Base-by-base conservation (phyloP, 2,888 invertebrate genomes). In the Leucoma salicis region DNA sequence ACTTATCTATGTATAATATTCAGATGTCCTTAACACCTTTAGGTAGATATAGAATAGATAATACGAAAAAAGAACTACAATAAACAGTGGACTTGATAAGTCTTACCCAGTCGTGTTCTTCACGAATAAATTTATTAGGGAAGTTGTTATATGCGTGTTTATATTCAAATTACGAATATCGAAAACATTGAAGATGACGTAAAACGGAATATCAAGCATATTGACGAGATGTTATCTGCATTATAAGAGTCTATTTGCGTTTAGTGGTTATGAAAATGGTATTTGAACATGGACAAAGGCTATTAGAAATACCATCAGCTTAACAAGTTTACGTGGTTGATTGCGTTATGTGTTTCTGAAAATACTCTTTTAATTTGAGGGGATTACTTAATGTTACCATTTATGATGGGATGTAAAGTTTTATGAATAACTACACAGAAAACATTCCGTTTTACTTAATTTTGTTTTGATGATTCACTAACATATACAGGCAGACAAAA, bases 181-280 rank as follows among this genome's bases (percentile, higher is more conserved):
- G 35, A 53, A 50, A 46, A 46, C 25, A 49, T 38, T 33, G 36
- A 34, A 14, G 15, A 35, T 47, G 45, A 57, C 56, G 44, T 47
- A 31, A 39, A 48, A 41, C 44, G 48, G 46, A 51, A 57, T 48
- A 49, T 54, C 39, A 44, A 59, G 59, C 57, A 62, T 60, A 63
- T 62, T 66, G 58, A 55, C 42, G 32, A 56, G 67, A 70, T 67
- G 53, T 35, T 67, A 70, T 70, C 66, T 57, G 25, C 36, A 46
- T 57, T 49, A 62, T 64, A 42, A 52, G 53, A 46, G 40, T 31
- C 56, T 54, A 57, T 57, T 58, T 53, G 46, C 46, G 56, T 56
- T 56, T 55, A 61, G 61, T 50, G 42, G 34, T 35, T 34, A 63
- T 49, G 57, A 56, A 57, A 55, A 51, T 53, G 49, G 49, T 53